A percentile compares a stretch with the other conserved stretches of the same genome.
Evolutionary conservation across 2,888 invertebrate species (phyloP).

Genomic region (Spialia ferax): DNA sequence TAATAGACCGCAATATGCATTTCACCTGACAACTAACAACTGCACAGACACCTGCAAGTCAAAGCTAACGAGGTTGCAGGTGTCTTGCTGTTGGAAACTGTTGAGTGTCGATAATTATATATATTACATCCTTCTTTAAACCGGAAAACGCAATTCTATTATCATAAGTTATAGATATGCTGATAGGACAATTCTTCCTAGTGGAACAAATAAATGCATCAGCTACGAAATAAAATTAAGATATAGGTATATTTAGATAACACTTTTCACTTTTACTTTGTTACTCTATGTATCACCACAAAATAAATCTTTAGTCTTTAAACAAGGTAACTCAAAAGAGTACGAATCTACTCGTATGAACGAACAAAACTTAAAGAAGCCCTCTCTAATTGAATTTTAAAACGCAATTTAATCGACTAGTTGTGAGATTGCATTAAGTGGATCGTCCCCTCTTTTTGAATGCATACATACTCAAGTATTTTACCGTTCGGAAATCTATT

Average conservation of each 20-base stretch:
- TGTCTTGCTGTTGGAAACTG: constrained; percentile 24
- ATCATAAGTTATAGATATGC: not conserved
- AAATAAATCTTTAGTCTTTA: constrained; percentile 8
- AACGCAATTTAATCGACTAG: constrained; percentile 47
- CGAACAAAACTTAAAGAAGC: constrained; percentile 29
- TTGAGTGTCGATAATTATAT: not conserved
- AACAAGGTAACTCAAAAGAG: constrained; percentile 15
- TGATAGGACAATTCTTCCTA: not conserved
- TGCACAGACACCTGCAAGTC: constrained; percentile 35
- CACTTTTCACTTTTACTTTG: too few species aligned
- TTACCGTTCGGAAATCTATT: constrained; percentile 79
- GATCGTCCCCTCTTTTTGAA: constrained; percentile 65
- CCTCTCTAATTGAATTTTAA: constrained; percentile 49
- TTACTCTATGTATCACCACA: not conserved
- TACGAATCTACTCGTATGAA: constrained; percentile 13
- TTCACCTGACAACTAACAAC: constrained; percentile 23
- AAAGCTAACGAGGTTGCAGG: constrained; percentile 19
- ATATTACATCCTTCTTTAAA: constrained; percentile 3
- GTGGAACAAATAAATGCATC: not conserved
- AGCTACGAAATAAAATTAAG: too few species aligned
- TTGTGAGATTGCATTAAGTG: constrained; percentile 57
- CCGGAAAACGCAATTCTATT: not conserved
- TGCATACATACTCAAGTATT: constrained; percentile 68
- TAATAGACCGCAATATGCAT: constrained; percentile 12
- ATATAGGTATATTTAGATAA: too few species aligned